A percentile compares a stretch with the other conserved stretches of the same genome.
These are phyloP conservation scores for Passer domesticus DNA, from an alignment of 2,113 vertebrate genomes.

Conservation along the genomic window DNA sequence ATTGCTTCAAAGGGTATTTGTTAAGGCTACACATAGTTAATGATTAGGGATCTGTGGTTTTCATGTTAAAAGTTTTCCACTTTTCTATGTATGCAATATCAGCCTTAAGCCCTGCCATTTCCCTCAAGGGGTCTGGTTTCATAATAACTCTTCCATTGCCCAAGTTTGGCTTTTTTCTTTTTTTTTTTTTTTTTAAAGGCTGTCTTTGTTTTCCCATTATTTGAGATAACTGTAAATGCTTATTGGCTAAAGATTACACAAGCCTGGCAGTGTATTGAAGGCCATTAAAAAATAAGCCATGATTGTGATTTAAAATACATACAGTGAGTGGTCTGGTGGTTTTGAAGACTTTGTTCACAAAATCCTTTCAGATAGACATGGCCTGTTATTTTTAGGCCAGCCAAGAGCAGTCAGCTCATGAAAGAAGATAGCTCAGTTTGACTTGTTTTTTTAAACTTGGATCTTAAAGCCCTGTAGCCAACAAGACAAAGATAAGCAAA, in stretches of 20 bases:
- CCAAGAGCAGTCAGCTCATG: not conserved
- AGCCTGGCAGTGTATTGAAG: not conserved
- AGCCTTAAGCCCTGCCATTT: not conserved
- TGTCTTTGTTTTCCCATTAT: slow-evolving; percentile 42
- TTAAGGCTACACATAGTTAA: not conserved
- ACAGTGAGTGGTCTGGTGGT: not conserved
- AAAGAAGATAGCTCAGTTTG: slow-evolving; percentile 6
- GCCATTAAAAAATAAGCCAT: not conserved
- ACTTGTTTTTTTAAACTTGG: slow-evolving; percentile 6
- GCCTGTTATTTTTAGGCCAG: slow-evolving; percentile 47
- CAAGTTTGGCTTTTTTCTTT: not conserved
- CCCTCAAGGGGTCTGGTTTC: slow-evolving; percentile 1
- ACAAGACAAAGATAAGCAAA: slow-evolving; percentile 38
- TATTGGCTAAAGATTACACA: slow-evolving; percentile 4
- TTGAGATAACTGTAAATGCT: slow-evolving; percentile 20
- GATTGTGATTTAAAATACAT: not conserved
- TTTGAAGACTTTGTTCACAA: not conserved
- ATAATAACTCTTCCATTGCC: slow-evolving; percentile 12
- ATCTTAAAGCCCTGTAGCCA: slow-evolving; percentile 13
- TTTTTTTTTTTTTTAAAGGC: not conserved
- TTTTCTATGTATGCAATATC: not conserved
- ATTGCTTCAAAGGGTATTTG: not conserved
- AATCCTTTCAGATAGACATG: not conserved
- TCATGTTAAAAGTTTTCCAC: not conserved
- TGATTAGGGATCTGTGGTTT: slow-evolving; percentile 36